These are phyloP conservation scores for Drosophila quadrilineata DNA, from an alignment of 1,140 invertebrate genomes.

Conservation along the genomic window DNA sequence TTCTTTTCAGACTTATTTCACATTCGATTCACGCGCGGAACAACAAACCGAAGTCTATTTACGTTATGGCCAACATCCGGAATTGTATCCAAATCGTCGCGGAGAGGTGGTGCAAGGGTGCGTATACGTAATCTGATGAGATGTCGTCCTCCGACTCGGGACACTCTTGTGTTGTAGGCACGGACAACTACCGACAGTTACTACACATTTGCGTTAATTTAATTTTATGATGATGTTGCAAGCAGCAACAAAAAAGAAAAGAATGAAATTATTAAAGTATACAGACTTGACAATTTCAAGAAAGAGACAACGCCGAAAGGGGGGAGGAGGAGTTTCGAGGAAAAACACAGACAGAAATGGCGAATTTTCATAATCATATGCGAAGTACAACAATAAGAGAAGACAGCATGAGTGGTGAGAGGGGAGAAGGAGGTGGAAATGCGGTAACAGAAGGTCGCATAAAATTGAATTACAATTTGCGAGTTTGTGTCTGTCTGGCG, in stretches of 20 bases:
- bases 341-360: background rate
- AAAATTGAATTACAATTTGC: conserved; percentile 73
- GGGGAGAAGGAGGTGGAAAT: conserved; percentile 6
- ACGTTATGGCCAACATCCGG: conserved; percentile 94
- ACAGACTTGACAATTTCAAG: conserved; percentile 37
- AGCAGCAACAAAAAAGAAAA: too few relatives aligned
- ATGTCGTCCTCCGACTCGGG: too few relatives aligned
- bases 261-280: too few relatives aligned
- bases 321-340: background rate
- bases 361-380: conserved; percentile 68
- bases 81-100: conserved; percentile 93
- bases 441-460: conserved; percentile 75
- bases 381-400: conserved; percentile 34
- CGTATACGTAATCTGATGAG: conserved; percentile 77
- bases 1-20: conserved; percentile 83
- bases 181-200: conserved; percentile 37
- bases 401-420: background rate
- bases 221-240: conserved; percentile 71
- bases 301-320: background rate
- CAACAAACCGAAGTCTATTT: conserved; percentile 94
- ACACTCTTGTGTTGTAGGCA: too few relatives aligned
- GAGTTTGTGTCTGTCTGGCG: background rate
- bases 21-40: conserved; percentile 88
- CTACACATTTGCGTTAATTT: conserved; percentile 65
- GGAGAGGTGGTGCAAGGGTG: conserved; percentile 91